Percentiles rank a stretch among this genome's conserved stretches.
Evolutionary conservation across 2,888 invertebrate species (phyloP).

Genomic region (Cheilosia urbana): DNA sequence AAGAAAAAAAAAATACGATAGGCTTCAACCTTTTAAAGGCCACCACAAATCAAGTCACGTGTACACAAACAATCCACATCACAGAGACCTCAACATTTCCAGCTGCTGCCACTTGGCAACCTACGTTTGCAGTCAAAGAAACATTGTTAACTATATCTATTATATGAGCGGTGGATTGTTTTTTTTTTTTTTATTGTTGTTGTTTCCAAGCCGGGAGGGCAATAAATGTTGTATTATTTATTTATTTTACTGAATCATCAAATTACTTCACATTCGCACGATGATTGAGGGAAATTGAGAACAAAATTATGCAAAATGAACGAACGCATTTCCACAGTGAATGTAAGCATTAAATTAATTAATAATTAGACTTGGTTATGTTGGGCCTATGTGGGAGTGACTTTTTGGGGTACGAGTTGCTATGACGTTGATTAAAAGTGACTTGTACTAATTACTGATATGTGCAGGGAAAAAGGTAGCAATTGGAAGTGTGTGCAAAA

Average conservation of each 20-base stretch:
- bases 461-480: too few species aligned
- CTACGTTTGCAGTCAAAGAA: conserved; percentile 24
- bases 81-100: background rate
- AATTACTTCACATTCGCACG: conserved; percentile 39
- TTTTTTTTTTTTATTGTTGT: background rate
- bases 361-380: background rate
- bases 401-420: background rate
- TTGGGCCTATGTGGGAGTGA: background rate
- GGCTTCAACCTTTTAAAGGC: conserved; percentile 13
- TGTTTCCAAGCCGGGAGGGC: background rate
- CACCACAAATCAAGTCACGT: conserved; percentile 19
- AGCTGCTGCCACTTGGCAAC: conserved; percentile 13
- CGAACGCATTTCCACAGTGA: background rate
- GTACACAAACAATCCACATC: background rate
- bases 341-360: background rate
- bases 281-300: background rate
- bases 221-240: background rate
- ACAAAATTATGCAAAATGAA: background rate
- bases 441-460: background rate
- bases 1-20: background rate
- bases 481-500: too few species aligned
- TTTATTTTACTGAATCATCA: conserved; percentile 26
- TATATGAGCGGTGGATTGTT: background rate
- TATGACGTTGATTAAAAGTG: background rate
- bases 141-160: conserved; percentile 9